A percentile compares a stretch with the other conserved stretches of the same genome.
phyloP scores from a whole-genome alignment of 2,113 vertebrate genomes.

The Helogale parvula region DNA sequence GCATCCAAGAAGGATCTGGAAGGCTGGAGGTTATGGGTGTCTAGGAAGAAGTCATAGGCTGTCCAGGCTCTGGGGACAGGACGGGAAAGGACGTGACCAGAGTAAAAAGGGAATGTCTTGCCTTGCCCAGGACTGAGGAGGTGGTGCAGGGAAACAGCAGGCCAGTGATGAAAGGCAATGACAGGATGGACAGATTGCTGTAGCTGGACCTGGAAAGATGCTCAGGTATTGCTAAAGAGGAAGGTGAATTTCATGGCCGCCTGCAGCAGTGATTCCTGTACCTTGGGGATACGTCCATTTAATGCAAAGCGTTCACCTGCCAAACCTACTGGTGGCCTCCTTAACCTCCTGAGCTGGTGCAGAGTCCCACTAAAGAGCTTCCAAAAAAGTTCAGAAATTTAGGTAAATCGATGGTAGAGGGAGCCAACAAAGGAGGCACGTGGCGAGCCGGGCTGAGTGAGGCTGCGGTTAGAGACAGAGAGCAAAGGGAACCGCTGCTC shows the following conservation, averaged over 20 bases:
- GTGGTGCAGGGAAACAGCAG: neutral
- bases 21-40: neutral
- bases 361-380: neutral
- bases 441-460: neutral
- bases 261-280: neutral
- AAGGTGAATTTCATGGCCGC: neutral
- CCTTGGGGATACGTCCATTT: neutral
- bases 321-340: neutral
- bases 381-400: neutral
- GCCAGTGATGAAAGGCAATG: neutral
- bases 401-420: neutral
- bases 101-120: neutral
- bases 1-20: neutral
- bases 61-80: neutral
- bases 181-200: neutral
- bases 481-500: neutral
- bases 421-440: neutral
- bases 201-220: neutral
- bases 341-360: neutral
- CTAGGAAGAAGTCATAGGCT: neutral
- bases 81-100: neutral
- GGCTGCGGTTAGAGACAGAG: constrained; percentile 4
- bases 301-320: neutral
- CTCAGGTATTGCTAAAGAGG: neutral
- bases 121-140: neutral